Evolutionary conservation across 2,797 vertebrate species (phyloP), one percentile per base, ranked within the genome.

Genomic region (Anas capensis): DNA sequence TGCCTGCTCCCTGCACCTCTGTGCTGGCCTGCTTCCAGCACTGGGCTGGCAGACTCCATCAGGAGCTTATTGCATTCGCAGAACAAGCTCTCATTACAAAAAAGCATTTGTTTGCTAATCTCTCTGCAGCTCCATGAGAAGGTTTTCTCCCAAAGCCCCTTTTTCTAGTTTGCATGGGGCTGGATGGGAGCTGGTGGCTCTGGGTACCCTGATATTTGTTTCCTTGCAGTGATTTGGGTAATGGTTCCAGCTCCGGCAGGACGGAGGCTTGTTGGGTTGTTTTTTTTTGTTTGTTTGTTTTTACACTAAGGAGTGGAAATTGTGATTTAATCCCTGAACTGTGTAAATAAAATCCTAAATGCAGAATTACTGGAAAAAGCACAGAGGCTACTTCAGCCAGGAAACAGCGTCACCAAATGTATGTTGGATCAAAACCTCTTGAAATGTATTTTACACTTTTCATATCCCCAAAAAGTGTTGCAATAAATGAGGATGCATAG

Each of bases 281-380:
- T 21, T 21, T n/a, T 42, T 17, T 40, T 27, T 31, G 19, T 23
- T 68, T 16, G 24, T 34, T 75, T 73, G 11, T 4, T 89, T 76
- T 88, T 82, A 62, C 29, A 49, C 17, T 4, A 14, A 92, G 44
- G 23, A 64, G 65, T 95, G 80, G 80, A 93, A 97, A 96, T 57
- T 75, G 75, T 93, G 71, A 96, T 87, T 97, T 91, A 95, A 96
- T 85, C 34, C 48, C 72, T 69, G 58, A 93, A 78, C 73, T 82
- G 77, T 77, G 88, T 60, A 90, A 97, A 96, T 86, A 82, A 96
- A 96, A 94, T 72, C 65, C 88, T 90, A 94, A 93, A 84, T n/a
- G 42, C 36, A 94, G 68, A 83, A 90, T 93, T 72, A 84, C 84
- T 96, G 95, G 69, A 80, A 94, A 95, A 92, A 10, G 75, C 77